Percentiles rank a stretch among this genome's conserved stretches.
phyloP scores from a whole-genome alignment of 1,140 invertebrate genomes.

The Acromyrmex echinatior region DNA sequence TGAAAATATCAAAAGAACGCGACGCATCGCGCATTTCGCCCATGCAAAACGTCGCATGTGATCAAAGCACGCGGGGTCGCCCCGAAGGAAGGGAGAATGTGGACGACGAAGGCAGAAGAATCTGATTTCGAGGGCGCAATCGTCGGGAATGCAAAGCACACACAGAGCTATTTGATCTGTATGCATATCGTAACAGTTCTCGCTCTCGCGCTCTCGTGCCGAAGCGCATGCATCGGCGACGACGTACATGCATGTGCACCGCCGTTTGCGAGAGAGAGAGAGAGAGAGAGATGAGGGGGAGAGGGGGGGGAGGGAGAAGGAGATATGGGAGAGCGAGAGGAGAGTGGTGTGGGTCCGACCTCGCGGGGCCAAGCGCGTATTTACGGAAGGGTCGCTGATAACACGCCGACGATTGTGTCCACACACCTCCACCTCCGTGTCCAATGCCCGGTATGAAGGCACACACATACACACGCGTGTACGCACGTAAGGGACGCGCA shows the following conservation, averaged over 20 bases:
- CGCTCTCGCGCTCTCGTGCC: slow-evolving; percentile 29
- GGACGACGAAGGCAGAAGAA: slow-evolving; percentile 59
- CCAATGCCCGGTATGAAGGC: slow-evolving; percentile 5
- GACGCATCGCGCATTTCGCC: slow-evolving; percentile 14
- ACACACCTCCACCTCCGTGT: slow-evolving; percentile 57
- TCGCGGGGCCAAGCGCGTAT: slow-evolving; percentile 74
- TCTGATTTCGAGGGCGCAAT: slow-evolving; percentile 65
- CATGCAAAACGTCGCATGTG: slow-evolving; percentile 31
- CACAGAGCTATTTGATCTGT: slow-evolving; percentile 71
- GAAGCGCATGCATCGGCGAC: slow-evolving; percentile 39
- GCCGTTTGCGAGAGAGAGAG: slow-evolving; percentile 34
- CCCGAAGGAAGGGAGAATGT: slow-evolving; percentile 50
- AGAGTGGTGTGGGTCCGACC: slow-evolving; percentile 39
- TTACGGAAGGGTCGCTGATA: slow-evolving; percentile 77
- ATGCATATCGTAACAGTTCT: slow-evolving; percentile 69
- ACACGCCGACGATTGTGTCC: slow-evolving; percentile 71
- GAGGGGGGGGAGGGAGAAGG: background rate
- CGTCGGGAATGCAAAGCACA: slow-evolving; percentile 67
- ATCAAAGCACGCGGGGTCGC: slow-evolving; percentile 42
- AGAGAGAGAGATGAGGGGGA: background rate
- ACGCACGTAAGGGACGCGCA: slow-evolving; percentile 56
- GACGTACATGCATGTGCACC: slow-evolving; percentile 59
- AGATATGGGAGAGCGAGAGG: background rate
- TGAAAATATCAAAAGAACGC: slow-evolving; percentile 39
- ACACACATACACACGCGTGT: slow-evolving; percentile 9